These are phyloP conservation scores for Anguilla rostrata DNA, from an alignment of 2,113 vertebrate genomes.

Conservation along the genomic window DNA sequence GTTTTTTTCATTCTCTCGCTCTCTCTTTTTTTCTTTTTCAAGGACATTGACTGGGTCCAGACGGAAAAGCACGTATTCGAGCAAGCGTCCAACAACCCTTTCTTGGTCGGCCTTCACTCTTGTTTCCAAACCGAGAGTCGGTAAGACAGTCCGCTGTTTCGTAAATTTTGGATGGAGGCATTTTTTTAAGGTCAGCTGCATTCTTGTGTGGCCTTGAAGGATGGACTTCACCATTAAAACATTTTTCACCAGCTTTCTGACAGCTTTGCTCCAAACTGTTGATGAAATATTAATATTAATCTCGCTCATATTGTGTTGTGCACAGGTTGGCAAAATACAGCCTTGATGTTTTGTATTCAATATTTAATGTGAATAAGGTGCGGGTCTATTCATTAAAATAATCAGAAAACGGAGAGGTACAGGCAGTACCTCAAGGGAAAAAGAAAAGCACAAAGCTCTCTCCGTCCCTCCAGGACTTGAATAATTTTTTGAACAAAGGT, in stretches of 20 bases:
- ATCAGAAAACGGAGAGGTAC: neutral
- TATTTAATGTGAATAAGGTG: neutral
- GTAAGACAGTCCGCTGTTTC: conserved; percentile 68
- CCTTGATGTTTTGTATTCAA: neutral
- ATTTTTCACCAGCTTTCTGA: neutral
- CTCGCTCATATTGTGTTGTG: neutral
- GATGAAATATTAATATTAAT: conserved; percentile 1
- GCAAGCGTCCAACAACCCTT: conserved; percentile 94
- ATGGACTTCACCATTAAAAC: neutral
- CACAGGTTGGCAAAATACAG: conserved; percentile 2
- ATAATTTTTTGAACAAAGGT: neutral
- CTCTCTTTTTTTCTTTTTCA: conserved; percentile 36
- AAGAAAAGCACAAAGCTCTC: neutral
- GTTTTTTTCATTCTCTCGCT: conserved; percentile 28
- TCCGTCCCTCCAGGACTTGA: neutral
- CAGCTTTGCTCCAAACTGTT: neutral
- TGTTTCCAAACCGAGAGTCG: conserved; percentile 98
- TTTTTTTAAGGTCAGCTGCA: neutral
- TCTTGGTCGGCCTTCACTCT: conserved; percentile 95
- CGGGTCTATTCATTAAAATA: neutral
- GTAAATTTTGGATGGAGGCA: neutral
- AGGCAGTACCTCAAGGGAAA: neutral
- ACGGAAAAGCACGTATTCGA: conserved; percentile 99
- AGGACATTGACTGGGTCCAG: conserved; percentile 99
- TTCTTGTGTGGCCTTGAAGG: neutral